Base-by-base conservation (phyloP, 2,113 vertebrate genomes). In the Piaya cayana region DNA sequence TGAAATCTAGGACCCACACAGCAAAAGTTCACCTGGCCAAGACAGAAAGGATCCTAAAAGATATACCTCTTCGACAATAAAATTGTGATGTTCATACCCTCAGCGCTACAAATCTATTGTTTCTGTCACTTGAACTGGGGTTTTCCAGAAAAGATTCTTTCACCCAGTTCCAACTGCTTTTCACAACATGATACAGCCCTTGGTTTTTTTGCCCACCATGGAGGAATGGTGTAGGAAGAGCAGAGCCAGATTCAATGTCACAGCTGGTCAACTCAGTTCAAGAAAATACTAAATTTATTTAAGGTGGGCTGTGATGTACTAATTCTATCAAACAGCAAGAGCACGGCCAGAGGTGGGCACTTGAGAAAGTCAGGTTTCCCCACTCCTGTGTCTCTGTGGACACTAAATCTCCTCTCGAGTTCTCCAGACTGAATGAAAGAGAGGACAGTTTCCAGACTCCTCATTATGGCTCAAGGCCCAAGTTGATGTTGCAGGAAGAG, bases 221-320 rank as follows among this genome's bases (percentile, higher is more conserved):
- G 23, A 87, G 37, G 26, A 91, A 69, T 14, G 49, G 45, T 5
- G 15, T 12, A 58, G 50, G 49, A 64, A 43, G 34, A 67, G 49
- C 65, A 71, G 53, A 68, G 12, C 4, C 55, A 65, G 43, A 27
- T 17, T 60, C 30, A 29, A 15, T 42, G 52, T 9, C 64, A 63
- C 64, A 74, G 62, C 27, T 56, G 68, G 60, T 50, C 37, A 64
- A 42, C 18, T 29, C 19, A 3, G 5, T 43, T 32, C 4, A 15
- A 27, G 53, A 65, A 72, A 74, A 62, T 4, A 14, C 17, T 3
- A 18, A 67, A 49, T 39, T 9, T 39, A 39, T 26, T 93, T 74
- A 15, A 25, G 1, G 0, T 12, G 6, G 6, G 6, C 49, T 8
- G 1, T 39, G 52, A 37, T 23, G 19, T 3, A 53, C 11, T 5